Evolutionary conservation across 1,140 invertebrate species (phyloP).

Genomic region (Mactra quadrangularis): DNA sequence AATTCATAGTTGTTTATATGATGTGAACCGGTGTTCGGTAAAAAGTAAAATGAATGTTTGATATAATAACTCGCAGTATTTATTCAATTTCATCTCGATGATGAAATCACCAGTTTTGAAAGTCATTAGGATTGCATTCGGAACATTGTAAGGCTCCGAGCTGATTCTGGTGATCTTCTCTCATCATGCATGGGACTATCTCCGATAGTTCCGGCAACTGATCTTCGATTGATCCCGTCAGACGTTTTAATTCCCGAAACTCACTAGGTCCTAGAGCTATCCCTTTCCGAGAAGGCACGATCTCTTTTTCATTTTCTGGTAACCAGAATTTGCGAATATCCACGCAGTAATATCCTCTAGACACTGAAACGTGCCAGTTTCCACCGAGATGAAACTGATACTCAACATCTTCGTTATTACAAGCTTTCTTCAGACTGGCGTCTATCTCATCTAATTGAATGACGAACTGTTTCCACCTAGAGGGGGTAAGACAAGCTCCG

Average conservation of each 20-base stretch:
- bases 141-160: background rate
- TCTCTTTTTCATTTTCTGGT: background rate
- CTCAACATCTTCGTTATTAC: background rate
- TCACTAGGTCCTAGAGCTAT: background rate
- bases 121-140: background rate
- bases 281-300: constrained; percentile 10
- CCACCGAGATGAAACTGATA: constrained; percentile 1
- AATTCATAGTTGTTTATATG: too few relatives aligned
- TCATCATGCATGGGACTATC: background rate
- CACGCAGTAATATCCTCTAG: background rate
- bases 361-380: constrained; percentile 7
- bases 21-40: too few relatives aligned
- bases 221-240: background rate
- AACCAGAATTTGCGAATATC: constrained; percentile 5
- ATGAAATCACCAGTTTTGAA: background rate
- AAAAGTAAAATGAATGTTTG: too few relatives aligned
- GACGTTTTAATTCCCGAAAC: background rate
- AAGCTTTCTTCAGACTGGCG: background rate
- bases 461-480: background rate
- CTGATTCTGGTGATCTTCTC: background rate
- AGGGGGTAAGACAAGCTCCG: background rate
- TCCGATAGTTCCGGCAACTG: background rate
- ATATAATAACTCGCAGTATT: too few relatives aligned
- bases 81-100: too few relatives aligned
- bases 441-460: background rate